Evolutionary conservation across 2,113 vertebrate species (phyloP).

Genomic region (Perccottus glenii): DNA sequence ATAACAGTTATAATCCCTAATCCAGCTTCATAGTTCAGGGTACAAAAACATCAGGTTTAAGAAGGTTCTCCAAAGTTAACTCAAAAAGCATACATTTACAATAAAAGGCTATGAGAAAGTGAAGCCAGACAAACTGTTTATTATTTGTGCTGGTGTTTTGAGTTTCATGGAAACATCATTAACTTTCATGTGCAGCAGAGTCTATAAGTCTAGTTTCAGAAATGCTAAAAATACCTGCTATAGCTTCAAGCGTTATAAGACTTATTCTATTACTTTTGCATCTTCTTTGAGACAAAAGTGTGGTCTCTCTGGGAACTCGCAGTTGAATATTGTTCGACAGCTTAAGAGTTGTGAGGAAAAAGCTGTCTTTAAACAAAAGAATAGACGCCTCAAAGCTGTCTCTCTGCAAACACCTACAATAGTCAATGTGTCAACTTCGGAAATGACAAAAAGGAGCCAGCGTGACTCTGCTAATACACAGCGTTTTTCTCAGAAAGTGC

Average conservation of each 20-base stretch:
- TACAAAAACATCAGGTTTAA: too few species aligned
- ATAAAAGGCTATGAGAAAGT: too few species aligned
- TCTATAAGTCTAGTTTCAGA: too few species aligned
- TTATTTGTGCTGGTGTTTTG: too few species aligned
- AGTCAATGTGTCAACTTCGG: neutral
- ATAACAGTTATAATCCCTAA: too few species aligned
- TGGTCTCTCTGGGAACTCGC: neutral
- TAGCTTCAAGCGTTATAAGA: neutral
- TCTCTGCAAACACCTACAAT: neutral
- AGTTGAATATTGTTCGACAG: neutral
- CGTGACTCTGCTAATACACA: conserved; percentile 14
- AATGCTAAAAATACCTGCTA: neutral
- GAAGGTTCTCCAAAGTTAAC: too few species aligned
- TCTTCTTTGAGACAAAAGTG: neutral
- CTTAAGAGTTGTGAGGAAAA: conserved; percentile 8
- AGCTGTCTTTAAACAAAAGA: neutral
- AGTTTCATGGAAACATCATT: too few species aligned
- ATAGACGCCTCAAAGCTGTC: neutral
- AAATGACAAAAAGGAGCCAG: conserved; percentile 2
- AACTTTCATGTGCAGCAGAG: too few species aligned
- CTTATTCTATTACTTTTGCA: neutral
- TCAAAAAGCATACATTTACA: too few species aligned
- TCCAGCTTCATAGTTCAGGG: too few species aligned
- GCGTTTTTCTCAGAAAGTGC: neutral
- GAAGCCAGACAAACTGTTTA: too few species aligned